Evolutionary conservation across 2,888 invertebrate species (phyloP), one percentile per base, ranked within the genome.

Genomic region (Hoplodrina ambigua): DNA sequence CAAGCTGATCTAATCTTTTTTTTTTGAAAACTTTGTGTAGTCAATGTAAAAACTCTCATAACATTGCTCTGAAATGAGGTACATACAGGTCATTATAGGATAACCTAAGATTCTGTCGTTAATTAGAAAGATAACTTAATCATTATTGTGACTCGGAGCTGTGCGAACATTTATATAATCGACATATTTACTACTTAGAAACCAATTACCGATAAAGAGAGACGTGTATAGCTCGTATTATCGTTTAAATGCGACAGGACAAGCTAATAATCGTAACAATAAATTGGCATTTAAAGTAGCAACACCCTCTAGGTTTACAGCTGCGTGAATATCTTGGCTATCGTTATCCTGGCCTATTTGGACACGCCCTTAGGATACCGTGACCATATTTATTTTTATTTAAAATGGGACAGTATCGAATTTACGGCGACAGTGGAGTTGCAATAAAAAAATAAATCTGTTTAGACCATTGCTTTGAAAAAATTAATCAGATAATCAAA

Each of bases 221-320:
- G 57, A 20, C 53, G 44, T 54, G 5, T 33, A 53, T n/a, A 56
- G n/a, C n/a, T 10, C 4, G 8, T 50, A 44, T 50, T 63, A 63
- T 60, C 58, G 46, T 62, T 49, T 17, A 13, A 54, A 75, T 58
- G 54, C 37, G 49, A 52, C 50, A 50, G 49, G 56, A 67, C 68
- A 69, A 70, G 64, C 50, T 70, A 52, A 66, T 69, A 57, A 69
- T n/a, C 55, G 44, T 75, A 55, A 75, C 60, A 72, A 69, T 69
- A 75, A 79, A 67, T 64, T 67, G 68, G 0, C 46, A 69, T 72
- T 82, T 75, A n/a, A 75, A 78, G 37, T 65, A 44, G 49, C 50
- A 61, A 72, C 55, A 50, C 57, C 57, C 53, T 65, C 19, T 53
- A n/a, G 10, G 44, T 72, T 57, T 61, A 75, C 50, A 72, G 66